Conservation (phyloP, 2,113 vertebrate genomes). For the Brienomyrus longianalis region DNA sequence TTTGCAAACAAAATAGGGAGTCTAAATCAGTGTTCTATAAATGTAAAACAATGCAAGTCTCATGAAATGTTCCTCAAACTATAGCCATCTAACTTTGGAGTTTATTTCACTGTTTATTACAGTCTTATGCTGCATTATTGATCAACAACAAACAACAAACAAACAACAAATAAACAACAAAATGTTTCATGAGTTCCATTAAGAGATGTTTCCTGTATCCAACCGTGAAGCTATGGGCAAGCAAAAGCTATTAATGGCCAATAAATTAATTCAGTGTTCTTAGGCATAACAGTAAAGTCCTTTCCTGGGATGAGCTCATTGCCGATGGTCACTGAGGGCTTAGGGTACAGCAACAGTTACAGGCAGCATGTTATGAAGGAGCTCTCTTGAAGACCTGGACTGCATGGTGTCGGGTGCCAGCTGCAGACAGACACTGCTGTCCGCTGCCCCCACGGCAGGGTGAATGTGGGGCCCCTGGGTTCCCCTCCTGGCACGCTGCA, state of each 20-base stretch:
- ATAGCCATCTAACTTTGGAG: not conserved
- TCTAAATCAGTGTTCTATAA: not conserved
- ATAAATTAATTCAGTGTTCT: not conserved
- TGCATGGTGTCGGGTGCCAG: constrained; percentile 57
- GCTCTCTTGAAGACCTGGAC: constrained; percentile 47
- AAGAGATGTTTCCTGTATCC: not conserved
- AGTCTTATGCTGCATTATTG: not conserved
- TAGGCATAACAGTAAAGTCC: not conserved
- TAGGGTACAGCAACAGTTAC: constrained; percentile 47
- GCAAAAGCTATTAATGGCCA: not conserved
- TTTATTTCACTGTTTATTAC: not conserved
- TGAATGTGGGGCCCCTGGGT: constrained; percentile 42
- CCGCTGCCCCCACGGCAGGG: constrained; percentile 36
- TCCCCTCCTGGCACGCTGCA: constrained; percentile 40
- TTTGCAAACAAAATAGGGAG: not conserved
- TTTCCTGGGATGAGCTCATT: not conserved
- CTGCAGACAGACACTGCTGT: constrained; percentile 56
- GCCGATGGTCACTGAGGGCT: constrained; percentile 6
- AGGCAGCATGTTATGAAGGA: constrained; percentile 44
- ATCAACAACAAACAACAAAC: not conserved
- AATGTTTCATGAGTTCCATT: not conserved
- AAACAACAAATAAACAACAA: too few relatives aligned
- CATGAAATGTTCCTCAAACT: not conserved
- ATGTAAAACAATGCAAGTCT: not conserved
- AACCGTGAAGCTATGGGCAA: not conserved